phyloP scores from a whole-genome alignment of 1,140 invertebrate species.

The Drosophila rhopaloa region DNA sequence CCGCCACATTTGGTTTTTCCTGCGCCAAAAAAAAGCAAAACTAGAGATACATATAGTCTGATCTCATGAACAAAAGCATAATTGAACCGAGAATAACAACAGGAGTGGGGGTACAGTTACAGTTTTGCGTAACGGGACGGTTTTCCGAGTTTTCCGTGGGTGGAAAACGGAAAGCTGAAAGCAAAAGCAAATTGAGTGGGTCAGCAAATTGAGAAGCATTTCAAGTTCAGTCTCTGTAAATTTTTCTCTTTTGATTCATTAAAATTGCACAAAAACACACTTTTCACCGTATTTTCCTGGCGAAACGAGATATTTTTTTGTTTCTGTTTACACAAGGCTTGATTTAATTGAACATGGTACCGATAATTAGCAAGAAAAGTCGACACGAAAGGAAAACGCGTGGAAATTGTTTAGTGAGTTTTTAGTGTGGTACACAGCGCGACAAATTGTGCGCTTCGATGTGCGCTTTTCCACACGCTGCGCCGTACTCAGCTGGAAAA shows the following conservation, averaged over 20 bases:
- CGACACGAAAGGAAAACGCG: slow-evolving; percentile 43
- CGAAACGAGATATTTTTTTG: neutral
- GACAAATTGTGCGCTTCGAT: slow-evolving; percentile 62
- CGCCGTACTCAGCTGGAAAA: slow-evolving; percentile 78
- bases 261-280: slow-evolving; percentile 15
- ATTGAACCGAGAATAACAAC: slow-evolving; percentile 28
- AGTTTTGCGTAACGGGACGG: slow-evolving; percentile 50
- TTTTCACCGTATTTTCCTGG: slow-evolving; percentile 27
- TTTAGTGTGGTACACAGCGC: slow-evolving; percentile 36
- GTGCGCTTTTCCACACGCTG: slow-evolving; percentile 78
- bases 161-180: slow-evolving; percentile 26
- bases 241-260: slow-evolving; percentile 17
- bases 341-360: slow-evolving; percentile 41
- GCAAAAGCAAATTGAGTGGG: slow-evolving; percentile 30
- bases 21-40: slow-evolving; percentile 3
- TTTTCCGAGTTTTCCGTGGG: slow-evolving; percentile 35
- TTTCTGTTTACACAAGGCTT: slow-evolving; percentile 27
- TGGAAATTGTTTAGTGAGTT: slow-evolving; percentile 29
- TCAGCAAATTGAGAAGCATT: slow-evolving; percentile 44
- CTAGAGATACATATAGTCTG: slow-evolving; percentile 32
- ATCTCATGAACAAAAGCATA: slow-evolving; percentile 23
- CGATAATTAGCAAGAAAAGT: slow-evolving; percentile 31
- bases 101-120: slow-evolving; percentile 41
- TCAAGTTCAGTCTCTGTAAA: slow-evolving; percentile 41
- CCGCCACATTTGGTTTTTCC: slow-evolving; percentile 19